Base-by-base conservation (phyloP, 2,113 vertebrate genomes). In the Entelurus aequoreus region DNA sequence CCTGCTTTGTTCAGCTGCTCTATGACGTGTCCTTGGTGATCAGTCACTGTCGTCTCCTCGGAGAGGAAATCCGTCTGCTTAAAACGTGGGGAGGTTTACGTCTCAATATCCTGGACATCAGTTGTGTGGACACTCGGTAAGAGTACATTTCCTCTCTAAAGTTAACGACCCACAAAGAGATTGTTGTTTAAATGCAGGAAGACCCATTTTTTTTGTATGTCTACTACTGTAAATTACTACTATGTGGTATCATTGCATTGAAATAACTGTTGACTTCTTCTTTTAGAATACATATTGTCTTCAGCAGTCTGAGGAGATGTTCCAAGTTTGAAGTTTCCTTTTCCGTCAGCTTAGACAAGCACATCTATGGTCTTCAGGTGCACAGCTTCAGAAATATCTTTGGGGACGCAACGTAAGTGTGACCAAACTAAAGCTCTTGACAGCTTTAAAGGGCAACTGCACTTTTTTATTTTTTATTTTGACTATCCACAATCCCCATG, bases 311-410 rank as follows among this genome's bases (percentile, higher is more conserved):
- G 9, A 78, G 75, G 71, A 75, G 49, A 1, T 48, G 70, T 36
- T 69, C 65, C 42, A 89, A 89, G 80, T 91, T 91, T 77, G 85
- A 91, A 66, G 72, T 90, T 3, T 65, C 76, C 6, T 77, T 91
- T 58, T 73, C 62, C 0, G 53, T 88, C 59, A 63, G 65, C 14
- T 11, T 84, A 48, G 66, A 55, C 28, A 64, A 83, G 63, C 65
- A 74, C 5, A 50, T 62, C 53, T 82, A 14, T 42, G 71, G 59
- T 10, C 59, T 90, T 42, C 54, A 80, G 14, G n/a, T 90, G 21
- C 63, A 86, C 36, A 69, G 75, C 72, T 88, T 89, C 62, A 76
- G 62, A 52, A 90, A 77, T 54, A 0, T 75, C 1, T 65, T 87
- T 12, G 90, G 90, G 49, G 60, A 37, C 49, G 74, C 82, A 47